phyloP scores from a whole-genome alignment of 1,140 invertebrate species.

The Drosophila nikananu region DNA sequence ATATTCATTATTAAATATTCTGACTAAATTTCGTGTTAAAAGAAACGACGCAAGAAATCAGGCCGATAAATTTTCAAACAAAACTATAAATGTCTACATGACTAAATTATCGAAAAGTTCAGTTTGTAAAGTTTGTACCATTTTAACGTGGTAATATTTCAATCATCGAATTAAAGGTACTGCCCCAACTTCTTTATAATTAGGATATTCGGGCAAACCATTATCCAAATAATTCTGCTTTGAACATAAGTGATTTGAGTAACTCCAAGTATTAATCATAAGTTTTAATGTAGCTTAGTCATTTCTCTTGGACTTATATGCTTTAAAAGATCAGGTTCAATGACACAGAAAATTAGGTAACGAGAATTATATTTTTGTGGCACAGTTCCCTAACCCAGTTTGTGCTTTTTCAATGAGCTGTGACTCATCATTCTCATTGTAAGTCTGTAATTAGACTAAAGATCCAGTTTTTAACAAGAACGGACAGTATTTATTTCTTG shows the following conservation, averaged over 20 bases:
- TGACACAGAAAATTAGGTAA: slow-evolving; percentile 31
- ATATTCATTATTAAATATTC: neutral
- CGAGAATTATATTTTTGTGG: neutral
- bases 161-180: neutral
- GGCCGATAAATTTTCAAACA: no score
- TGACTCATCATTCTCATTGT: slow-evolving; percentile 14
- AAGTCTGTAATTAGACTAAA: slow-evolving; percentile 12
- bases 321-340: slow-evolving; percentile 9
- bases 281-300: neutral
- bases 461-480: slow-evolving; percentile 4
- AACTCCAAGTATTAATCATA: neutral
- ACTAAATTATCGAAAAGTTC: neutral
- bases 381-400: slow-evolving; percentile 22
- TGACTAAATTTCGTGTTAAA: neutral
- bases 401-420: neutral
- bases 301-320: neutral
- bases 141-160: neutral
- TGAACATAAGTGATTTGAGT: neutral
- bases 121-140: neutral
- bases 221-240: neutral
- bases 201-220: neutral
- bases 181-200: neutral
- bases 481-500: neutral
- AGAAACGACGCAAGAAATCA: neutral
- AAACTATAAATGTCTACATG: neutral